Base-by-base conservation (phyloP, 2,797 vertebrate species). In the Syndactyla subalaris region DNA sequence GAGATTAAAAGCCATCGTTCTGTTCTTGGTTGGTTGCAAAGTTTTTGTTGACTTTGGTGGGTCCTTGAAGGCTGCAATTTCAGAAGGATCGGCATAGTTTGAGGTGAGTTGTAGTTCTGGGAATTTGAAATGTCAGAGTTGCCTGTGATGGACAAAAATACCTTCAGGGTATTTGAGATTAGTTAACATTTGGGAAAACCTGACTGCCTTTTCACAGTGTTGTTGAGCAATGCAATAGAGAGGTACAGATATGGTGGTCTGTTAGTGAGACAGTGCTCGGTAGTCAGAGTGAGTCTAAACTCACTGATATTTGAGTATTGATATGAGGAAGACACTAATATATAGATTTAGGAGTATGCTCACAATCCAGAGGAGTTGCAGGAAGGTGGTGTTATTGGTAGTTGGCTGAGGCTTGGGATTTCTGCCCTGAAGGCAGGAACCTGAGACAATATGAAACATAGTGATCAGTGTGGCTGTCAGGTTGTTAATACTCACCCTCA, bases 241-340 rank as follows among this genome's bases (percentile, higher is more conserved):
- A 58, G 63, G 14, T 32, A 3, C 22, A 11, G 3, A 0, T 41
- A 27, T 3, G 7, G 9, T 6, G 29, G 0, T 57, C 46, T 73
- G 14, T 16, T 27, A 12, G 27, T 46, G 14, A 58, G 24, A 13
- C 21, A 26, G 27, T 7, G 68, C 1, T 46, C 55, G 39, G 61
- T 57, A 38, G 24, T 39, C 79, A 36, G 7, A 7, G 8, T 3
- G 19, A 41, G 20, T 46, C 45, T 65, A 41, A 76, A 49, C 58
- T 63, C 3, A 0, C 20, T 32, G 49, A 7, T 45, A 5, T 20
- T 77, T 74, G 18, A 59, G 30, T 34, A 10, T 1, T 34, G 43
- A 3, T 3, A 2, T 43, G 63, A 70, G 59, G 52, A 75, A 24
- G 74, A 7, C 54, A 10, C 24, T 6, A 1, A 29, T 57, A 67